Evolutionary conservation across 2,113 vertebrate genomes (phyloP).

Genomic region (Halcyon senegalensis): DNA sequence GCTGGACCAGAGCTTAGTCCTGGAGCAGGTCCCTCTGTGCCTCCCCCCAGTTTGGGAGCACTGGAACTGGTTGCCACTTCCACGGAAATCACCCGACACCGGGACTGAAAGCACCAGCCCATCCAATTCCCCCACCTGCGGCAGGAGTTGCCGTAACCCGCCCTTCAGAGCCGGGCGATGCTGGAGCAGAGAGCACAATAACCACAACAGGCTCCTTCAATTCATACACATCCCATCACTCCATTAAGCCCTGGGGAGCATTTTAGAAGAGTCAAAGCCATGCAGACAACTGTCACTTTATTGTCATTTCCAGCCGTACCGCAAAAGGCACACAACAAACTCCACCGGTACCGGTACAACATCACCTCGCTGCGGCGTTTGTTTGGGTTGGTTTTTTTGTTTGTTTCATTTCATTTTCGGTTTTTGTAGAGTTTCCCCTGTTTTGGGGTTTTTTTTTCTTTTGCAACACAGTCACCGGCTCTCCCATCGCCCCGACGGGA

Average conservation of each 20-base stretch:
- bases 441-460: not conserved
- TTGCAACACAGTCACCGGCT: conserved; percentile 39
- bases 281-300: conserved; percentile 86
- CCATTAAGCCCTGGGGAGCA: not conserved
- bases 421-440: not conserved
- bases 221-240: rapidly evolving
- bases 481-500: conserved; percentile 53
- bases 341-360: conserved; percentile 77
- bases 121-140: not conserved
- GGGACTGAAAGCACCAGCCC: not conserved
- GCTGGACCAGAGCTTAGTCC: not conserved
- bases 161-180: rapidly evolving
- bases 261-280: not conserved
- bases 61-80: not conserved
- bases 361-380: conserved; percentile 31
- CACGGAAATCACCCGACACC: not conserved
- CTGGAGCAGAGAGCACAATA: not conserved
- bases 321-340: conserved; percentile 82
- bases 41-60: rapidly evolving
- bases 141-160: not conserved
- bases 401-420: not conserved
- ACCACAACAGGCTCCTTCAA: rapidly evolving
- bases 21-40: rapidly evolving
- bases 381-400: not conserved
- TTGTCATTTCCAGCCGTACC: conserved; percentile 80